A percentile compares a stretch with the other conserved stretches of the same genome.
Conservation (phyloP, 2,888 invertebrate genomes). For the Unio delphinus region DNA sequence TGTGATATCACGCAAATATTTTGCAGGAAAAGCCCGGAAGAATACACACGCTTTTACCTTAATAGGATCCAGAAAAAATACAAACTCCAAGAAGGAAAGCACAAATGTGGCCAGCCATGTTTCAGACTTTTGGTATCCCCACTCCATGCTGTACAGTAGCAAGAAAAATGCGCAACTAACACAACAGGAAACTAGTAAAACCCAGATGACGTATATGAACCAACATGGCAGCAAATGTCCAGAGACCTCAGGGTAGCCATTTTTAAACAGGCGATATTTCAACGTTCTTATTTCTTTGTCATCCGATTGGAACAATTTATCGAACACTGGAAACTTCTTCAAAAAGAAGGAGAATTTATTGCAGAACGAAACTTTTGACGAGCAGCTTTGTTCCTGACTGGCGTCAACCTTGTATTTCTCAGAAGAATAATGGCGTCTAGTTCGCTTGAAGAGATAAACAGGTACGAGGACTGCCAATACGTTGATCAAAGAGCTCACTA, state of each 20-base stretch:
- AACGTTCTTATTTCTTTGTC: constrained; percentile 33
- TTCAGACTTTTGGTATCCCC: constrained; percentile 71
- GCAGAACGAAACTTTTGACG: no score
- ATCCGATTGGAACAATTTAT: constrained; percentile 1
- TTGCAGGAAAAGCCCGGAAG: no score
- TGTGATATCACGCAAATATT: no score
- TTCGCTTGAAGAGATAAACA: constrained; percentile 43
- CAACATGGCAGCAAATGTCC: constrained; percentile 26
- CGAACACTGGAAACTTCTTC: no score
- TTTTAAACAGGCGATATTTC: constrained; percentile 33
- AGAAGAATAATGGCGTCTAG: constrained; percentile 17
- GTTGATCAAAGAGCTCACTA: constrained; percentile 39
- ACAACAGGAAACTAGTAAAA: constrained; percentile 24
- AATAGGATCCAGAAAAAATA: constrained; percentile 69
- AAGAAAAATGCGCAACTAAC: constrained; percentile 37
- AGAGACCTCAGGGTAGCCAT: constrained; percentile 28
- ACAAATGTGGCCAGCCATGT: constrained; percentile 71
- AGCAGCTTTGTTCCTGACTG: no score
- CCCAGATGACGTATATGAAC: constrained; percentile 39
- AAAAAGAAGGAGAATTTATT: no score
- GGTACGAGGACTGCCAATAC: constrained; percentile 31
- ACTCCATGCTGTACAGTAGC: constrained; percentile 71
- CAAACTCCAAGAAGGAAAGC: constrained; percentile 68
- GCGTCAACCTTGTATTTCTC: no score
- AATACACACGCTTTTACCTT: constrained; percentile 53